phyloP scores from a whole-genome alignment of 2,888 invertebrate genomes.

The Pyrrhia umbra region DNA sequence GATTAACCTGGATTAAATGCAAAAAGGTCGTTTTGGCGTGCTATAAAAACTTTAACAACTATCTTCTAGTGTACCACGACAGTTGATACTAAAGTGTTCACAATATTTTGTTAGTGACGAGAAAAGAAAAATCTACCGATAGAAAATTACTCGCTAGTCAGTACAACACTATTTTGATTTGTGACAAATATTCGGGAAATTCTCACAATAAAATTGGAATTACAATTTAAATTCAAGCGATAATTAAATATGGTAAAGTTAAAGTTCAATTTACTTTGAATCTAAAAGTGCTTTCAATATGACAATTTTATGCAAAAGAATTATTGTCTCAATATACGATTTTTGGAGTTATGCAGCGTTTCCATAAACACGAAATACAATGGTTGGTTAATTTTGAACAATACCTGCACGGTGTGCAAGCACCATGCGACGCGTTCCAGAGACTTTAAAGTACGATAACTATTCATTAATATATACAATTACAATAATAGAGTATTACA shows the following conservation, averaged over 20 bases:
- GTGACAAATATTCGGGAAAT: slow-evolving; percentile 62
- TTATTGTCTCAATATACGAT: slow-evolving; percentile 74
- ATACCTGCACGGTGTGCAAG: slow-evolving; percentile 40
- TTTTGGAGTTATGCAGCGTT: slow-evolving; percentile 68
- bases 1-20: slow-evolving; percentile 78
- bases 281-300: slow-evolving; percentile 47
- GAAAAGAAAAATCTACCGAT: slow-evolving; percentile 68
- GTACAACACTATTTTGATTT: slow-evolving; percentile 75
- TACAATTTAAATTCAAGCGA: slow-evolving; percentile 58
- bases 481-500: slow-evolving; percentile 86
- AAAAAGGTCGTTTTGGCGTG: slow-evolving; percentile 79
- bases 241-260: slow-evolving; percentile 51
- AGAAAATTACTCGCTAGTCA: slow-evolving; percentile 80
- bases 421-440: slow-evolving; percentile 66
- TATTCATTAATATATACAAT: slow-evolving; percentile 79
- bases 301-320: slow-evolving; percentile 47
- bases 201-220: slow-evolving; percentile 51
- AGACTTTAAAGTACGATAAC: slow-evolving; percentile 77
- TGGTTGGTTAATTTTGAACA: slow-evolving; percentile 56
- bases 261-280: slow-evolving; percentile 47
- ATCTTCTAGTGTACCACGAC: slow-evolving; percentile 69
- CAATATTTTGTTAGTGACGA: slow-evolving; percentile 63
- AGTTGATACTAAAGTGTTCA: slow-evolving; percentile 66
- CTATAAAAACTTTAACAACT: slow-evolving; percentile 77
- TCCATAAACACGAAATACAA: slow-evolving; percentile 69